These are phyloP conservation scores for Anastatus disparis DNA, from an alignment of 1,140 invertebrate species.

Conservation along the genomic window DNA sequence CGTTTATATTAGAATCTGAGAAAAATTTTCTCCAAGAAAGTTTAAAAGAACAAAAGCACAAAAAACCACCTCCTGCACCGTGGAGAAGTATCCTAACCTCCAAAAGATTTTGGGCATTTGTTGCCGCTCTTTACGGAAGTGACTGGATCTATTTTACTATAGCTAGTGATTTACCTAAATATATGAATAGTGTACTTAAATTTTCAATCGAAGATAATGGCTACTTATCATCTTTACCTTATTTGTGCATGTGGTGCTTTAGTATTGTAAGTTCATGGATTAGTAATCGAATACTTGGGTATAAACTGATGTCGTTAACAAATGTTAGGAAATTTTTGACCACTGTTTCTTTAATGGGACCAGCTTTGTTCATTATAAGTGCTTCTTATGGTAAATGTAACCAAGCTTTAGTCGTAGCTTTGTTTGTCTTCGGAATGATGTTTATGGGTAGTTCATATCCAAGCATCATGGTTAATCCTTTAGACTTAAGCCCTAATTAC, in stretches of 20 bases:
- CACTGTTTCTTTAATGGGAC: conserved; percentile 27
- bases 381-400: conserved; percentile 49
- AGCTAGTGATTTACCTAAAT: conserved; percentile 74
- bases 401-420: conserved; percentile 43
- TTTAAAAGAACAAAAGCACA: conserved; percentile 44
- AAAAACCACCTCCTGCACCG: conserved; percentile 49
- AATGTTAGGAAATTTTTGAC: background rate
- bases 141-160: conserved; percentile 75
- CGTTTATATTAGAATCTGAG: conserved; percentile 82
- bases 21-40: conserved; percentile 75
- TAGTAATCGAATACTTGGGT: background rate
- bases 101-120: conserved; percentile 69
- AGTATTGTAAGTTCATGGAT: conserved; percentile 14
- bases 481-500: conserved; percentile 69
- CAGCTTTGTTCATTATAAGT: conserved; percentile 43
- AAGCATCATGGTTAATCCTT: conserved; percentile 59
- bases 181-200: conserved; percentile 60
- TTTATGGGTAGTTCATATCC: conserved; percentile 47
- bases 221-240: conserved; percentile 7
- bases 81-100: conserved; percentile 39
- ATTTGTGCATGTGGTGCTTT: conserved; percentile 21
- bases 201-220: conserved; percentile 30
- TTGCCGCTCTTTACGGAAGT: conserved; percentile 70
- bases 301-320: background rate
- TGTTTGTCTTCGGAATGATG: conserved; percentile 50